These are phyloP conservation scores for Siphamia tubifer DNA, from an alignment of 2,113 vertebrate species.

Conservation along the genomic window DNA sequence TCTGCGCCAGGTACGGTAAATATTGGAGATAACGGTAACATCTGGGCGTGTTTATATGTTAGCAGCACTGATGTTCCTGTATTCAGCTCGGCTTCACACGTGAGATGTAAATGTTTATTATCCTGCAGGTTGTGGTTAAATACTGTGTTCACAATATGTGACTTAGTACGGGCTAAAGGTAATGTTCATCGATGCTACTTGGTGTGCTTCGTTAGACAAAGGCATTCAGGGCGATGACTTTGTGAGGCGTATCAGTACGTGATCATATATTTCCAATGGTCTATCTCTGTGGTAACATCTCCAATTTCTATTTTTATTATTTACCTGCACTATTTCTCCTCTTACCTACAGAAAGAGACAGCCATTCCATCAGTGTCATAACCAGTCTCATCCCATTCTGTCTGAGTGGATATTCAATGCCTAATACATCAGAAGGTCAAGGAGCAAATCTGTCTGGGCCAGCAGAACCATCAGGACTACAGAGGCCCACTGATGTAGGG, in stretches of 20 bases:
- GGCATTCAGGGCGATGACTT: neutral
- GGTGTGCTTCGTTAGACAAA: neutral
- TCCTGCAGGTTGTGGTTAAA: neutral
- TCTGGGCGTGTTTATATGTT: conserved; percentile 34
- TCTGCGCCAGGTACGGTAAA: neutral
- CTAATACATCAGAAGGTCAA: conserved; percentile 88
- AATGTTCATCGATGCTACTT: neutral
- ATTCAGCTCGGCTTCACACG: neutral
- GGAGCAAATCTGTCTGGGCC: conserved; percentile 80
- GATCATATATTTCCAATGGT: no score
- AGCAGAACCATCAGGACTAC: conserved; percentile 71
- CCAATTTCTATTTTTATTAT: neutral
- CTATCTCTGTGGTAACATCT: neutral
- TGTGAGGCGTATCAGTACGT: neutral
- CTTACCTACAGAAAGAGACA: neutral
- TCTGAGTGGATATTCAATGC: conserved; percentile 84
- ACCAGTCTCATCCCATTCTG: conserved; percentile 15
- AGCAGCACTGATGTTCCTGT: neutral
- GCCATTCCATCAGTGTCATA: neutral
- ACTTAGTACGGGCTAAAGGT: neutral
- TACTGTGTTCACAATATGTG: neutral
- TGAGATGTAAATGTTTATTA: neutral
- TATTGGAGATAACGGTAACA: neutral
- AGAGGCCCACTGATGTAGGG: conserved; percentile 67
- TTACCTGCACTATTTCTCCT: neutral